Base-by-base conservation (phyloP, 2,888 invertebrate genomes). In the Acrocyrtus sp. region DNA sequence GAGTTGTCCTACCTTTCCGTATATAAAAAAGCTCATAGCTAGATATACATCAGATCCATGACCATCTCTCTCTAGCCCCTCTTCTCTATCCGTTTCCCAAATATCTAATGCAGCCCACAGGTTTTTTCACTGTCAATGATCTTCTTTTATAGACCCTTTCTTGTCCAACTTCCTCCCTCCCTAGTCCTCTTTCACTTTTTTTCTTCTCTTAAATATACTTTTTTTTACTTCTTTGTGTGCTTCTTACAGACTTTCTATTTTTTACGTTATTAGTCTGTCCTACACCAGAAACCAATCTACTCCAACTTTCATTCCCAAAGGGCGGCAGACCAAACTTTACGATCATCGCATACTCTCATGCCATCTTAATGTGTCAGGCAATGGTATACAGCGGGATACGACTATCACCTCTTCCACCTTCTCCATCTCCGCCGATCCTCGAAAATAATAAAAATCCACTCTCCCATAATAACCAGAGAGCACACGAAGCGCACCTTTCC, bases 271-370 rank as follows among this genome's bases (percentile, higher is more conserved):
- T 62, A 68, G n/a, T n/a, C 72, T 66, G 53, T 60, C 61, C 29
- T 70, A 56, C 58, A 68, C 53, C 48, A 68, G 68, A 68, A 73
- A 73, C 73, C 73, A 73, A 73, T 73, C 73, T 73, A 73, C 73
- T 73, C 67, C 67, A 73, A 73, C 45, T 73, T 73, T 57, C 73
- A 73, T 68, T 73, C 73, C 73, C 73, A 68, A 67, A n/a, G n/a
- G 73, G 73, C 73, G 73, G 73, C 73, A 67, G 67, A 73, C 67
- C 73, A 62, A 73, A 73, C 73, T 73, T 73, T 73, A 73, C 68
- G 67, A 73, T 68, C 73, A 73, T 73, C 62, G 67, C 67, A 68
- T 51, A 67, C 61, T 72, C 72, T 72, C 73, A 73, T 73, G 67
- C 62, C 62, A 60, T 72, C 57, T 50, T 61, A 73, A 73, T 73